A percentile compares a stretch with the other conserved stretches of the same genome.
Conservation (phyloP, 2,888 invertebrate species). For the Caenorhabditis angaria region DNA sequence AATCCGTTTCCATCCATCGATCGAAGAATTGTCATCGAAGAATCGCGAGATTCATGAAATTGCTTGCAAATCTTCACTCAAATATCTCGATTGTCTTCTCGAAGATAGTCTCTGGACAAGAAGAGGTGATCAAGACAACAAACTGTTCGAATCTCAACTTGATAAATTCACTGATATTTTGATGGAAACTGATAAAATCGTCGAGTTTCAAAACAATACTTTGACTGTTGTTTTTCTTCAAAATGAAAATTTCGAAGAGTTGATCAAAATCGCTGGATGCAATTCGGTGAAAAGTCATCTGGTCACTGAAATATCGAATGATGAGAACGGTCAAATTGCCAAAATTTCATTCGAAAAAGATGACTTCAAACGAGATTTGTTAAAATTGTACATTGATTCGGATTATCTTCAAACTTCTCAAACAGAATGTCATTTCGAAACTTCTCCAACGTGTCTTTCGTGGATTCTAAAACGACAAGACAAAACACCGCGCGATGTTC, state of each 20-base stretch:
- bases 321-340: constrained; percentile 18
- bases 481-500: constrained; percentile 18
- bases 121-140: constrained; percentile 19
- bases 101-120: constrained; percentile 38
- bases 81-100: constrained; percentile 36
- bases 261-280: constrained; percentile 31
- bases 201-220: constrained; percentile 25
- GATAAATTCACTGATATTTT: constrained; percentile 12
- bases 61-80: constrained; percentile 35
- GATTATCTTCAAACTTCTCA: constrained; percentile 27
- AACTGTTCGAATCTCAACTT: constrained; percentile 29
- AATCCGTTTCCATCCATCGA: constrained; percentile 36
- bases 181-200: constrained; percentile 32
- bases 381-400: constrained; percentile 23
- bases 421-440: constrained; percentile 27
- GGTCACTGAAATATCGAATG: constrained; percentile 25
- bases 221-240: constrained; percentile 21
- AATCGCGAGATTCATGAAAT: constrained; percentile 27
- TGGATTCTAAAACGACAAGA: constrained; percentile 25
- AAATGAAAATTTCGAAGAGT: constrained; percentile 32
- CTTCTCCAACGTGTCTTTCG: constrained; percentile 21
- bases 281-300: constrained; percentile 34
- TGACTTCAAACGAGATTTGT: constrained; percentile 14
- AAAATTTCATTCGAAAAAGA: constrained; percentile 28
- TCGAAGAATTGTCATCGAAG: constrained; percentile 26